These are phyloP conservation scores for Setipinna tenuifilis DNA, from an alignment of 2,797 vertebrate genomes.

Conservation along the genomic window DNA sequence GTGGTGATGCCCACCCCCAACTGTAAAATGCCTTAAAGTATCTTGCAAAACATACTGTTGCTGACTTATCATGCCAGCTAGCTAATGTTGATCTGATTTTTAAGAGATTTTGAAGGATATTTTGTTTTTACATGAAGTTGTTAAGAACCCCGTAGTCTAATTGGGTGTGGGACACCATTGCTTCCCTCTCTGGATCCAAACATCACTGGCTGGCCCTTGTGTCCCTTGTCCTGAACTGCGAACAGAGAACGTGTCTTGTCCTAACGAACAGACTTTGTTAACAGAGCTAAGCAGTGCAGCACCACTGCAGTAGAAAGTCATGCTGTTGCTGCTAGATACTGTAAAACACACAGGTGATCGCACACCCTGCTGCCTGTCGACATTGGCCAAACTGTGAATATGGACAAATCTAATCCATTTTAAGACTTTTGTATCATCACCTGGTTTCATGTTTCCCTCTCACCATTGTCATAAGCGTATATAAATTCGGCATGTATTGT, in stretches of 20 bases:
- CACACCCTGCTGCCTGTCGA: neutral
- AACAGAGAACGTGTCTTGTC: too few relatives aligned
- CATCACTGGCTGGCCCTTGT: neutral
- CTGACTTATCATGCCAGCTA: neutral
- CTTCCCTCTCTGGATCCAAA: neutral
- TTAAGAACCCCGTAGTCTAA: neutral
- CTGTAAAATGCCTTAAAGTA: neutral
- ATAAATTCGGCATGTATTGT: neutral
- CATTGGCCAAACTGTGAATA: neutral
- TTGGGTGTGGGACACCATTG: neutral
- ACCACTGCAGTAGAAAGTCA: neutral
- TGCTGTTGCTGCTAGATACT: neutral
- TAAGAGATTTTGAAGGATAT: neutral
- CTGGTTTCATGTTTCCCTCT: neutral
- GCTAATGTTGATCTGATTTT: neutral
- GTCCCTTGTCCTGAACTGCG: neutral
- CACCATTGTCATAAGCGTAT: neutral
- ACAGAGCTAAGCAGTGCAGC: neutral
- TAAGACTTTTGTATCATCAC: neutral
- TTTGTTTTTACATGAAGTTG: conserved; percentile 4
- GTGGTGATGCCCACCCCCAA: neutral
- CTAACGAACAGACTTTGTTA: neutral
- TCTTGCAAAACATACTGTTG: neutral
- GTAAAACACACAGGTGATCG: neutral
- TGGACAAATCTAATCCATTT: neutral